Base-by-base conservation (phyloP, 1,140 invertebrate genomes). In the Eubasilissa regina region DNA sequence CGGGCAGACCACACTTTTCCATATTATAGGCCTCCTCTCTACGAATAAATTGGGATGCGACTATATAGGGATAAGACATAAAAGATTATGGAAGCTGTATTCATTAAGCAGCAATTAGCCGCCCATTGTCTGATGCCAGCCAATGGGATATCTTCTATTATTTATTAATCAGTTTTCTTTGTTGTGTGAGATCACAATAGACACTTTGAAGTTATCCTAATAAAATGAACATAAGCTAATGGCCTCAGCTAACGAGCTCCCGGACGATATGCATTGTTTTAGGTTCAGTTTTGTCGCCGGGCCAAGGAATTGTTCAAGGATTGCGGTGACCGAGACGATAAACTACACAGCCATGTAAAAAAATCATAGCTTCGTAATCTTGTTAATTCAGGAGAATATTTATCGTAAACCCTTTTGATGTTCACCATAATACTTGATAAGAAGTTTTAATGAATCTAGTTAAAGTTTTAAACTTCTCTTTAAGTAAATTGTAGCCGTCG, bases 221-320 rank as follows among this genome's bases (percentile, higher is more conserved):
- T 73, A 73, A 73, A 73, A 73, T 73, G 68, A 73, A 55, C 48
- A 73, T 19, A 25, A 60, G 73, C 55, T 75, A 75, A 75, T 75
- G 51, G 55, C 73, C 15, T 15, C 17, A 6, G 19, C 73, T 75
- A 75, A 75, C 73, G 73, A 75, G 73, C 53, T 75, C 73, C 17
- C 73, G 25, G 55, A 75, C 56, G 73, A 58, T 68, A 21, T 55
- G 25, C 73, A 75, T 75, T 75, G 73, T 75, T 56, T 53, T 8
- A 55, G n/a, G 25, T 55, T 73, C 45, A 43, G 51, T 73, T 73
- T 35, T 73, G 68, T 73, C 44, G 53, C 25, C 35, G 0, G 53
- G 19, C 73, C 73, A 75, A 73, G 70, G 55, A 73, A 56, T 35
- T 53, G 15, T 48, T 8, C 0, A 25, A 64, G 60, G 55, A 15